These are phyloP conservation scores for Heliconius eleuchia DNA, from an alignment of 1,140 invertebrate species.

Conservation along the genomic window DNA sequence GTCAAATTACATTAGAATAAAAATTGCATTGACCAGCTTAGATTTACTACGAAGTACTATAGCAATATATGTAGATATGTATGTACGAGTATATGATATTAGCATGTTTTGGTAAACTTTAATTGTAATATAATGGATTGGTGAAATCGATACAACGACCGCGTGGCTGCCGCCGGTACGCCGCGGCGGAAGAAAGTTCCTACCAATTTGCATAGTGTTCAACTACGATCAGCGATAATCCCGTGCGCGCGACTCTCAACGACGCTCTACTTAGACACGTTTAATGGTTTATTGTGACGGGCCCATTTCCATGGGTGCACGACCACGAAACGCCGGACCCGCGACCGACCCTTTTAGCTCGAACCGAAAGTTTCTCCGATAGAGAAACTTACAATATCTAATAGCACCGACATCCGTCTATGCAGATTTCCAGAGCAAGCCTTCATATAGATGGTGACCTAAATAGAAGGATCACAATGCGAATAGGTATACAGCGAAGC, in stretches of 20 bases:
- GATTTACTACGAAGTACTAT: not conserved
- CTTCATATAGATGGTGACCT: conserved; percentile 49
- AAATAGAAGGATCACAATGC: conserved; percentile 47
- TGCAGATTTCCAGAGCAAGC: conserved; percentile 79
- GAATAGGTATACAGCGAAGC: conserved; percentile 43
- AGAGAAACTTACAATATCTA: conserved; percentile 79
- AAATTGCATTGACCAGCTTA: not conserved
- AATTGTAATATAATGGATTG: conserved; percentile 31
- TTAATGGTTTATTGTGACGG: conserved; percentile 72
- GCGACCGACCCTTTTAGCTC: conserved; percentile 71
- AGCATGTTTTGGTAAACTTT: conserved; percentile 5
- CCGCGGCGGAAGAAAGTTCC: conserved; percentile 74
- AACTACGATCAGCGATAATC: conserved; percentile 45
- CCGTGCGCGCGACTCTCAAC: conserved; percentile 47
- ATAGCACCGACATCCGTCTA: conserved; percentile 77
- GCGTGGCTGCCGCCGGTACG: conserved; percentile 42
- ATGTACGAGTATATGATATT: not conserved
- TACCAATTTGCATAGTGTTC: conserved; percentile 73
- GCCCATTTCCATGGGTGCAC: conserved; percentile 76
- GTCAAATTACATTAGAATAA: not conserved
- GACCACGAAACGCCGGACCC: conserved; percentile 53
- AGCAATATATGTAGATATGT: not conserved
- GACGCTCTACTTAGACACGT: conserved; percentile 75
- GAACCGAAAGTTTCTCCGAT: conserved; percentile 77
- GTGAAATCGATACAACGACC: conserved; percentile 74